A percentile compares a stretch with the other conserved stretches of the same genome.
These are phyloP conservation scores for Diphyllodes magnificus DNA, from an alignment of 2,113 vertebrate genomes.

Conservation along the genomic window DNA sequence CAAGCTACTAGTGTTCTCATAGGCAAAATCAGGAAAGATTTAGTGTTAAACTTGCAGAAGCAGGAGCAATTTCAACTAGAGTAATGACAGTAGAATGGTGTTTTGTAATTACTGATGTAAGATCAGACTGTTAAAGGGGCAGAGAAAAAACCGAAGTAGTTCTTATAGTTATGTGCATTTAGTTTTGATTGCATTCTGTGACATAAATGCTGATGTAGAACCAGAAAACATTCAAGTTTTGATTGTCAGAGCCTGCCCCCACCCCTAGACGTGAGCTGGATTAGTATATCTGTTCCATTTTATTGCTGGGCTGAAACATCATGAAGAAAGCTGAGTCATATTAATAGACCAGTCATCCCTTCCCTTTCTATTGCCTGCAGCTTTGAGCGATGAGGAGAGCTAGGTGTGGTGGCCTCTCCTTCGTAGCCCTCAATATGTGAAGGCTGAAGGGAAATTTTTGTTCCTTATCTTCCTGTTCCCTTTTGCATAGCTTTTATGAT, in stretches of 20 bases:
- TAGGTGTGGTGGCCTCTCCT: not conserved
- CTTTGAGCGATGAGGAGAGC: not conserved
- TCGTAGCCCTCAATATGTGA: rapidly evolving
- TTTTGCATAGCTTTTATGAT: not conserved
- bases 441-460: not conserved
- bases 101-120: not conserved
- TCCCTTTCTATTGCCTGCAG: not conserved
- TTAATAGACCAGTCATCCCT: not conserved
- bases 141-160: not conserved
- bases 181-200: not conserved
- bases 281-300: not conserved
- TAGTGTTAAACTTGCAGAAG: not conserved
- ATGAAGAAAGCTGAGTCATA: not conserved
- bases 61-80: not conserved
- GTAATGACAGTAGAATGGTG: not conserved
- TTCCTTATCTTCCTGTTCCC: not conserved
- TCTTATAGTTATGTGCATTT: rapidly evolving
- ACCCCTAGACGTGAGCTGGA: not conserved
- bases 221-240: not conserved
- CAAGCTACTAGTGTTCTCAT: not conserved
- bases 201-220: not conserved
- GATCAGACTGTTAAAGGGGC: not conserved
- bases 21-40: not conserved
- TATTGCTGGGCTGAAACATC: not conserved
- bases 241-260: not conserved